These are phyloP conservation scores for zebrafish (Danio rerio) DNA, from an alignment of 2,113 vertebrate genomes.

Conservation along the genomic window GRCz12tu NC_133182.1:44933001-44933500, in stretches of 20 bases:
- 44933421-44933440: not conserved
- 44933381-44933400: slow-evolving; percentile 30
- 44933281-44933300: slow-evolving; percentile 39
- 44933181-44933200: not conserved
- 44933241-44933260: slow-evolving; percentile 23
- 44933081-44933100: not conserved
- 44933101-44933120: not conserved
- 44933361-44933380: not conserved
- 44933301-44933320: slow-evolving; percentile 34
- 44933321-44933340: slow-evolving; percentile 28
- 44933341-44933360: not conserved
- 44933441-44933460: not conserved
- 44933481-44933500: not conserved
- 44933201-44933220: slow-evolving; percentile 6
- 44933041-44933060: no score
- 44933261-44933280: slow-evolving; percentile 12
- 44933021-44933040: no score
- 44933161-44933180: slow-evolving; percentile 1
- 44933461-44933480: not conserved
- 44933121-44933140: slow-evolving; percentile 4
- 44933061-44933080: no score
- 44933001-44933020: no score
- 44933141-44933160: not conserved
- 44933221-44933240: not conserved
- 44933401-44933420: slow-evolving; percentile 17